Evolutionary conservation across 2,797 vertebrate species (phyloP), one percentile per base, ranked within the genome.

Genomic region (Calcarius lapponicus): DNA sequence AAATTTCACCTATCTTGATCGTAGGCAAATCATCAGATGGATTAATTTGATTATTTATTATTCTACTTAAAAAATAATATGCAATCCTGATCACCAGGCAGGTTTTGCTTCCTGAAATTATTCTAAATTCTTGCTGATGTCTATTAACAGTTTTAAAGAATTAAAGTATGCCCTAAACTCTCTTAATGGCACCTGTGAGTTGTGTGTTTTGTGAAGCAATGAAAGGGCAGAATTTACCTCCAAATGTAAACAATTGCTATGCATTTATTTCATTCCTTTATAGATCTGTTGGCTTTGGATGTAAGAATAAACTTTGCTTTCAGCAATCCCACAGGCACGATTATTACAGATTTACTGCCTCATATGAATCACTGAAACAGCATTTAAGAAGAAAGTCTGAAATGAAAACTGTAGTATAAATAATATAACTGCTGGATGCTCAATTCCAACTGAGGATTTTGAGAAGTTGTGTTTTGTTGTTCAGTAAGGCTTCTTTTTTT

Each of bases 261-360:
- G 17, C 29, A 80, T 90, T 87, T 79, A 47, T 87, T 88, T 81
- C 2, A 31, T 91, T 85, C 50, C 34, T 88, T 82, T 82, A 51
- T 11, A 88, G 65, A 69, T 86, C 24, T 54, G 25, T 50, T 75
- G 36, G 50, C 62, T 81, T 73, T 36, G 31, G 73, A 76, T 71
- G 3, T 10, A 89, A 80, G 60, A 93, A 82, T 57, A 89, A 93
- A 79, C 71, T 92, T 88, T 50, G 57, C 78, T 92, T 95, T 94
- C 57, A 88, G 71, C 51, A 60, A 32, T 74, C 84, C 92, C 86
- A 78, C 7, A 70, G 79, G 67, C 71, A 67, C 29, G 25, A 71
- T 91, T 92, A 90, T 85, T 60, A 87, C 16, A 64, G 56, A 84
- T 91, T 92, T 95, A 91, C 45, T 88, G 43, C 62, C 54, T 74